These are phyloP conservation scores for Ptyas mucosa DNA, from an alignment of 2,113 vertebrate species.

Conservation along the genomic window DNA sequence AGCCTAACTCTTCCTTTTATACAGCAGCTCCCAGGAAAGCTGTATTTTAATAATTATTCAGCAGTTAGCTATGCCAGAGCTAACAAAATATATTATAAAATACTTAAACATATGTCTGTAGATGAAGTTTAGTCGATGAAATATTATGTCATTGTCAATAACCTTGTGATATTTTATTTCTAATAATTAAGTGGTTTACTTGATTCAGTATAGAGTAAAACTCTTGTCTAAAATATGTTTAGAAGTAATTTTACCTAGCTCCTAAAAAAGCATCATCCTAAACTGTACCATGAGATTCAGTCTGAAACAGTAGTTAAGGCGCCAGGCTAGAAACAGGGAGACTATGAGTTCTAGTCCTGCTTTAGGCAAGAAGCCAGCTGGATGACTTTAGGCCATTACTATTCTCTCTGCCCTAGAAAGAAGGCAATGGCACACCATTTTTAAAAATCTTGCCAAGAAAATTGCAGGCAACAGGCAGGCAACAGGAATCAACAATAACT, in stretches of 20 bases:
- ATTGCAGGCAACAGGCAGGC: background rate
- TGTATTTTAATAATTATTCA: conserved; percentile 36
- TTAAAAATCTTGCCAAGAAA: background rate
- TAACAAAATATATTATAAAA: conserved; percentile 49
- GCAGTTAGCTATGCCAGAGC: conserved; percentile 48
- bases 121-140: conserved; percentile 19
- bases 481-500: background rate
- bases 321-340: background rate
- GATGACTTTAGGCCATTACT: background rate
- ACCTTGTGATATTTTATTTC: conserved; percentile 5
- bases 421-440: background rate
- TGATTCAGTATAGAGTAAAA: background rate
- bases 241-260: background rate
- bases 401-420: background rate
- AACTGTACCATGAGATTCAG: background rate
- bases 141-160: conserved; percentile 35
- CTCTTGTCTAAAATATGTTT: background rate
- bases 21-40: conserved; percentile 17
- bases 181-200: background rate
- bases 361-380: background rate
- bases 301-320: background rate
- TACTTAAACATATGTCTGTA: conserved; percentile 18
- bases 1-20: conserved; percentile 34
- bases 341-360: background rate
- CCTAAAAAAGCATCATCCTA: background rate